phyloP scores from a whole-genome alignment of 1,140 invertebrate species.

The Eulimnadia texana region DNA sequence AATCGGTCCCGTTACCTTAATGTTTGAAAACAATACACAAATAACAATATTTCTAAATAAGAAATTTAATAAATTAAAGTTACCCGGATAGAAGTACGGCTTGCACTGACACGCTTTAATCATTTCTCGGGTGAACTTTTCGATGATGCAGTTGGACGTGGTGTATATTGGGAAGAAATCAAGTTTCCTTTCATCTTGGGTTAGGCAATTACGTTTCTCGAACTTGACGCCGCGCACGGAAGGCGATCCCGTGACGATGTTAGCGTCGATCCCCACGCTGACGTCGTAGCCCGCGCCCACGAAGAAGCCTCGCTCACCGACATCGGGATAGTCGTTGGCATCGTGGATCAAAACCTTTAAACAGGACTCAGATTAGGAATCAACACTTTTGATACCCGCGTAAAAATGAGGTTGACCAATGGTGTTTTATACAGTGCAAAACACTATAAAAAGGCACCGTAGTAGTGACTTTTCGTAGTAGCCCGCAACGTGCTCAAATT shows the following conservation, averaged over 20 bases:
- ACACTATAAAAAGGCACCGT: too few relatives aligned
- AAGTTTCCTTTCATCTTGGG: conserved; percentile 7
- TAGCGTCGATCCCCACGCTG: conserved; percentile 3
- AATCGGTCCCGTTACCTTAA: neutral
- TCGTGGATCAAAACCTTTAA: conserved; percentile 24
- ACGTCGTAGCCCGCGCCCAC: conserved; percentile 13
- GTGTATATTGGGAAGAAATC: conserved; percentile 12
- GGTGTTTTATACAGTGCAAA: too few relatives aligned
- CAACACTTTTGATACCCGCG: neutral
- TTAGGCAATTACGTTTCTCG: conserved; percentile 14
- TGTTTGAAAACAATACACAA: too few relatives aligned
- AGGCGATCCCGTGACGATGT: conserved; percentile 5
- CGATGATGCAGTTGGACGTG: conserved; percentile 16
- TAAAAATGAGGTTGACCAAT: too few relatives aligned
- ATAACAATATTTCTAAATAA: neutral
- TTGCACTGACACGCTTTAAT: conserved; percentile 17
- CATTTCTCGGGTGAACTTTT: conserved; percentile 11
- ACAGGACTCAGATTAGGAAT: neutral
- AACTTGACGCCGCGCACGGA: conserved; percentile 8
- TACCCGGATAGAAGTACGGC: conserved; percentile 16
- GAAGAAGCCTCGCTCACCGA: conserved; percentile 15
- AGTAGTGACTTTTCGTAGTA: too few relatives aligned
- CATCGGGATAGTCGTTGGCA: conserved; percentile 15
- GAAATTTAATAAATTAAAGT: neutral
- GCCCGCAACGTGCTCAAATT: too few relatives aligned